Conservation (phyloP, 2,888 invertebrate genomes). For the Tenthredo amoena region DNA sequence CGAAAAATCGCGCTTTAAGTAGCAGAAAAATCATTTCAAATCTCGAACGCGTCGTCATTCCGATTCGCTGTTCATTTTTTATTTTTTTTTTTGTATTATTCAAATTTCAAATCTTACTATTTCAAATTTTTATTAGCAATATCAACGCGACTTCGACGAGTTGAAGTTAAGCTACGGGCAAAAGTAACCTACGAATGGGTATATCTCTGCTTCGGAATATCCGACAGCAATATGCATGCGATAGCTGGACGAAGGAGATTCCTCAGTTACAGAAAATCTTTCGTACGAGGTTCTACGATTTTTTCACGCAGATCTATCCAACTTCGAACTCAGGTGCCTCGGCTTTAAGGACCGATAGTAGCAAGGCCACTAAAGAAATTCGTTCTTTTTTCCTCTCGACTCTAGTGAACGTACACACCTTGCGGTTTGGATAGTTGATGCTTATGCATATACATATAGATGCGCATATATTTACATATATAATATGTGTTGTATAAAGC, state of each 20-base stretch:
- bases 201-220: too few species aligned
- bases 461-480: conserved; percentile 16
- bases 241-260: too few species aligned
- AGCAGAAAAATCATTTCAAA: not conserved
- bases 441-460: conserved; percentile 23
- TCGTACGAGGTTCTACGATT: too few species aligned
- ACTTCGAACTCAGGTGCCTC: too few species aligned
- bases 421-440: not conserved
- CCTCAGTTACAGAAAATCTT: too few species aligned
- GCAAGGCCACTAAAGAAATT: not conserved
- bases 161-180: too few species aligned
- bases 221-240: too few species aligned
- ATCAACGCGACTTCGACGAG: too few species aligned
- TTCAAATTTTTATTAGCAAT: too few species aligned
- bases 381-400: not conserved
- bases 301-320: too few species aligned
- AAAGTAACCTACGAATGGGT: too few species aligned
- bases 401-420: not conserved
- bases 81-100: not conserved
- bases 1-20: not conserved
- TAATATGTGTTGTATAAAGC: not conserved
- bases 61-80: not conserved
- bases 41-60: not conserved
- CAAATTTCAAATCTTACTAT: not conserved
- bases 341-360: too few species aligned